Percentiles rank a stretch among this genome's conserved stretches.
phyloP scores from a whole-genome alignment of 53 echinoderm and acorn worm species.

The Paelopatides confundens region DNA sequence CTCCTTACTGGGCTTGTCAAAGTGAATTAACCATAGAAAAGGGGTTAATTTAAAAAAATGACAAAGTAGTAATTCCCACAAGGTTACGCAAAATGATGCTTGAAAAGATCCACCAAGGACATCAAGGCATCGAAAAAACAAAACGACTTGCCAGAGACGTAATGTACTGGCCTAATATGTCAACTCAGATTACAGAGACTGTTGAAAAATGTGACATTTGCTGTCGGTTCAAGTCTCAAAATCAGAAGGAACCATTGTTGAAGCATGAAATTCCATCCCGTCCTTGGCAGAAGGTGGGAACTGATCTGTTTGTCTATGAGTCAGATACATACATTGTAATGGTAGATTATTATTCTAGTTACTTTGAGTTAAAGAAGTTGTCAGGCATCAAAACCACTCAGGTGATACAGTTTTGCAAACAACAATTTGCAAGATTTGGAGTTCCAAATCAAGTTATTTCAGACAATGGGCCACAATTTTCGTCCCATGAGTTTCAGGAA shows the following conservation, averaged over 20 bases:
- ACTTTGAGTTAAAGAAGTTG: background rate
- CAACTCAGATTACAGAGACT: conserved; percentile 13
- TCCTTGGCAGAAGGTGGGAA: conserved; percentile 37
- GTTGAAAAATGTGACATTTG: too few relatives aligned
- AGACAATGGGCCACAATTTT: conserved; percentile 1
- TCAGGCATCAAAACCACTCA: background rate
- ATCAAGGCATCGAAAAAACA: conserved; percentile 28
- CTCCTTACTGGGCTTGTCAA: too few relatives aligned
- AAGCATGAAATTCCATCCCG: background rate
- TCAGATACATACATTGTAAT: conserved; percentile 4
- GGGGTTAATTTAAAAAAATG: background rate
- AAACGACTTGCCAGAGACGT: conserved; percentile 1
- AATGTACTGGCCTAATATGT: conserved; percentile 32
- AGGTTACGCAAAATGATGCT: background rate
- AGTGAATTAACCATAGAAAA: conserved; percentile 7
- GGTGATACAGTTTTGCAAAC: background rate
- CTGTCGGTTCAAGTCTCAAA: background rate
- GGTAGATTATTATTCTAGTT: conserved; percentile 42
- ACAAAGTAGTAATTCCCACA: background rate
- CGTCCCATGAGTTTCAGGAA: background rate
- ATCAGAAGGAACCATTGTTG: conserved; percentile 29
- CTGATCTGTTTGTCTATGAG: background rate
- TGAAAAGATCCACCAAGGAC: background rate
- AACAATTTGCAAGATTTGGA: conserved; percentile 13
- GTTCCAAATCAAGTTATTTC: background rate